These are phyloP conservation scores for Cerceris ruficornis DNA, from an alignment of 2,888 invertebrate genomes.

Conservation along the genomic window DNA sequence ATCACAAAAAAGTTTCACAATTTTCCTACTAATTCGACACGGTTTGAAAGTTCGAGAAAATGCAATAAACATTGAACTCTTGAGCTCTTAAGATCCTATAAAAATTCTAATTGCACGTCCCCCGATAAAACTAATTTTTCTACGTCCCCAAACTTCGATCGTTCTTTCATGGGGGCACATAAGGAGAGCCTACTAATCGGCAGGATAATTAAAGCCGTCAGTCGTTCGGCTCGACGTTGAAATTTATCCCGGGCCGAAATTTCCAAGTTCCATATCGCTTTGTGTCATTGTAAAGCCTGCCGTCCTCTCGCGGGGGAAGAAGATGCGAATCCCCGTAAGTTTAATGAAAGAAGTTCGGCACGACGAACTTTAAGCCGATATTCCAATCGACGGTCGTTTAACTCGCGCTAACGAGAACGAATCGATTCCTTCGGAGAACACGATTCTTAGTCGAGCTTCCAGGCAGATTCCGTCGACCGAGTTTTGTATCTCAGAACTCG, in stretches of 20 bases:
- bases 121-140: too few relatives aligned
- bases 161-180: background rate
- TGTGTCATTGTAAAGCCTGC: constrained; percentile 16
- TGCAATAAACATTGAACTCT: too few relatives aligned
- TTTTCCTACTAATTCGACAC: too few relatives aligned
- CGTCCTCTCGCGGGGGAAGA: background rate
- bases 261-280: constrained; percentile 21
- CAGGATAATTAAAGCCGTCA: background rate
- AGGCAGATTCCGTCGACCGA: constrained; percentile 42
- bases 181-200: background rate
- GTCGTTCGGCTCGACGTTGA: constrained; percentile 11
- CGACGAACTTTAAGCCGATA: constrained; percentile 62
- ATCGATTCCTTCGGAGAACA: constrained; percentile 45
- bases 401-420: constrained; percentile 60
- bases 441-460: constrained; percentile 32
- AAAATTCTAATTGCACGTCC: too few relatives aligned
- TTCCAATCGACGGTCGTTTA: constrained; percentile 58
- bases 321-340: constrained; percentile 48
- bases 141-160: too few relatives aligned
- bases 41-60: too few relatives aligned
- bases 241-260: constrained; percentile 16
- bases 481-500: constrained; percentile 18
- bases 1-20: too few relatives aligned
- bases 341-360: constrained; percentile 65
- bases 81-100: too few relatives aligned